Evolutionary conservation across 2,888 invertebrate species (phyloP), one percentile per base, ranked within the genome.

Genomic region (Seladonia tumulorum): DNA sequence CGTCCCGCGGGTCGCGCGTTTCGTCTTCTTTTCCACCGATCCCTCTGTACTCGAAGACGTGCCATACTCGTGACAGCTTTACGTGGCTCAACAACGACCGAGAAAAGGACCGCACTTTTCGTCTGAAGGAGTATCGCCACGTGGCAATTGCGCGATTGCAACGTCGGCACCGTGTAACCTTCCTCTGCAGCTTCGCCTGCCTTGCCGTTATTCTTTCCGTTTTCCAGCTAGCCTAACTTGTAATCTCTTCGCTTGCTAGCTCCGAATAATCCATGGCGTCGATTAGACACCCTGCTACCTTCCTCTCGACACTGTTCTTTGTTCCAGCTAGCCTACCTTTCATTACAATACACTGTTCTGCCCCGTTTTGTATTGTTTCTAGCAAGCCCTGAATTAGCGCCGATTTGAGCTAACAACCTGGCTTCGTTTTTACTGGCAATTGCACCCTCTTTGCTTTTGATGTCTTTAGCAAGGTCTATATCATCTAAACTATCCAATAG

Each of bases 21-120:
- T 66, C 78, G 47, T 29, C 80, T 45, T 57, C 76, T 42, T 71
- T 63, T 66, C 73, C 18, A 5, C 14, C 68, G 47, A 68, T 81
- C 47, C 7, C 35, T 16, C 66, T 60, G 81, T 77, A 12, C 79
- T 60, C 75, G 75, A 82, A 76, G 79, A 83, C 75, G 47, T 35
- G 45, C 75, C 75, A 76, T 42, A 70, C 85, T 76, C 81, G 76
- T 83, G 80, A 80, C 83, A 86, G 84, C 90, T 87, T 93, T 78
- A 81, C 90, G 90, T 90, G 93, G 91, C 90, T 94, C 91, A 92
- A 93, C 93, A 93, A 94, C 94, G 91, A 93, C 94, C 86, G 93
- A 94, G 94, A 93, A 94, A 94, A 94, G 92, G 94, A 94, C 94
- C 94, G 94, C 94, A 92, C 93, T 93, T 94, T 94, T 92, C 90